Evolutionary conservation across 2,113 vertebrate genomes (phyloP), one percentile per base, ranked within the genome.

Genomic region (Ptychochromis oligacanthus): DNA sequence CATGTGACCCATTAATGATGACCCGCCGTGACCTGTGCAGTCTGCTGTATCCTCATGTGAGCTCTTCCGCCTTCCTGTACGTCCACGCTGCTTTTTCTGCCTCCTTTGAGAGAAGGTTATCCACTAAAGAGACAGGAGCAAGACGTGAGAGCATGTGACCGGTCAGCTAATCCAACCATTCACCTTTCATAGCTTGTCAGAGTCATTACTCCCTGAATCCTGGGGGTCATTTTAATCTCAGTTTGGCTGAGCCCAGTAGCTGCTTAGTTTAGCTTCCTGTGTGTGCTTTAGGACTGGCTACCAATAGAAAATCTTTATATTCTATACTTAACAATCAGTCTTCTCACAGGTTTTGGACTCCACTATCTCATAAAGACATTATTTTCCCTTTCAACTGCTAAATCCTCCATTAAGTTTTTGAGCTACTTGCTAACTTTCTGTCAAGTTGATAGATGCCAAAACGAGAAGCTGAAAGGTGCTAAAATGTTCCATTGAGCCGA

Each of bases 1-100:
- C 87, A 87, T 52, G 77, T 91, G 85, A 88, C 88, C 54, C 60
- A 36, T 79, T 81, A 76, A 77, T 26, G 72, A 75, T 54, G 87
- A 77, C 87, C 84, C 2, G 1, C 49, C 14, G 13, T 61, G 82
- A 89, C 81, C 89, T 89, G 28, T 81, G 60, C 72, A 36, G 70
- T 55, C 76, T 82, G 82, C 67, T 54, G 61, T n/a, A 20, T 58
- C 70, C 64, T 88, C 59, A 77, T 65, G 77, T 80, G 54, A 86
- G 80, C 67, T 52, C 40, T n/a, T 77, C 22, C 28, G 56, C 49
- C 78, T 43, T 46, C 38, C 61, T 0, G 3, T 20, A 17, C 38
- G 15, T 72, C 78, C 38, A 24, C 9, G 4, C 2, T 6, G 43
- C 56, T 22, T 46, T 40, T 9, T 17, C 49, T 67, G 54, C 49